Evolutionary conservation across 2,797 vertebrate genomes (phyloP), one percentile per base, ranked within the genome.

Genomic region (Sebastes vulpes): DNA sequence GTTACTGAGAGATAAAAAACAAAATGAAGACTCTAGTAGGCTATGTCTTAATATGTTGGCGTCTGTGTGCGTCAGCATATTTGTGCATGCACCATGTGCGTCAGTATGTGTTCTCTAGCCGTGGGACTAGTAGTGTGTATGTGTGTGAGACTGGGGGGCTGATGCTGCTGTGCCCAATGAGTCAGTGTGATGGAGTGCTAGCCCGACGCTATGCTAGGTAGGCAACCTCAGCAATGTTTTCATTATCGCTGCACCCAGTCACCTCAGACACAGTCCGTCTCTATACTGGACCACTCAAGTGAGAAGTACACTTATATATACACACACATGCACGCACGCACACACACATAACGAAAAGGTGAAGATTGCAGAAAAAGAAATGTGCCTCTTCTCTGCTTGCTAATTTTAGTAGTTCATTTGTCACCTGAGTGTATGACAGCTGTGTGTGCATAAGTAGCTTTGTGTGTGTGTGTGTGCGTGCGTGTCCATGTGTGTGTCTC

Each of bases 181-280:
- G 78, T 92, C 91, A 91, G n/a, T 76, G 68, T 87, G 86, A 93
- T 88, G 67, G 75, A 90, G 72, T 74, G 79, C 46, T 65, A 81
- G 75, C 59, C 75, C 9, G 23, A 68, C 20, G 60, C 76, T 74
- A 80, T 70, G 72, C 81, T 79, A 86, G 28, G 48, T 6, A 56
- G 32, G 76, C 85, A 86, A 86, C 53, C 75, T 86, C 79, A 83
- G 83, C 79, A 81, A 65, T 75, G 79, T 83, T 84, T 67, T 84
- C 78, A 79, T 72, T 72, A 82, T 66, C 3, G 14, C 48, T 77
- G 76, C 52, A 87, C 63, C 87, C 83, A 75, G 61, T 79, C 64
- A 46, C 75, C 57, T 72, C 66, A 61, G 57, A 79, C 53, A 35
- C 46, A 10, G 23, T 61, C 18, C 10, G 14, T 48, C 52, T 73